A percentile compares a stretch with the other conserved stretches of the same genome.
These are phyloP conservation scores for Nautilus pompilius DNA, from an alignment of 1,140 invertebrate species.

Conservation along the genomic window DNA sequence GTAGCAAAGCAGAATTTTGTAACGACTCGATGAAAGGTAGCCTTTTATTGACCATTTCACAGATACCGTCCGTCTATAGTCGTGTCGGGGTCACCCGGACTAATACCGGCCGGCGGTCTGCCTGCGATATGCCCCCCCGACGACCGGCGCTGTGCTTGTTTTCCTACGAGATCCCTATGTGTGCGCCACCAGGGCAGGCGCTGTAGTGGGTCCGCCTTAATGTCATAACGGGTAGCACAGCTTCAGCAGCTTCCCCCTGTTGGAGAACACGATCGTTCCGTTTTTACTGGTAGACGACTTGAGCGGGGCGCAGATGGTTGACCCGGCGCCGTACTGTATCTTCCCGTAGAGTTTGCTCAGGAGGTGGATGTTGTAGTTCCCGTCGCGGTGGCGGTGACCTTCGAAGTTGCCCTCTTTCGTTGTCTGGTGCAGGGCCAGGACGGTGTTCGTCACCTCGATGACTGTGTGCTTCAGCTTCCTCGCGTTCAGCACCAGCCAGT, in stretches of 20 bases:
- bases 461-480: slow-evolving; percentile 16
- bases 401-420: slow-evolving; percentile 30
- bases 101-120: too few species aligned
- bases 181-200: too few species aligned
- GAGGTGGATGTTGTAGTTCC: slow-evolving; percentile 20
- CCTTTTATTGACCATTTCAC: too few species aligned
- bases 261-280: neutral
- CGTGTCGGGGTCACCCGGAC: too few species aligned
- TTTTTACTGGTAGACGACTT: neutral
- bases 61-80: too few species aligned
- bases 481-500: slow-evolving; percentile 30
- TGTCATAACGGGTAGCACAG: neutral
- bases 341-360: slow-evolving; percentile 17
- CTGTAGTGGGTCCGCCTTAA: too few species aligned
- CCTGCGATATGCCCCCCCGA: too few species aligned
- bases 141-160: too few species aligned
- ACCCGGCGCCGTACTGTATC: slow-evolving; percentile 21
- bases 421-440: slow-evolving; percentile 34
- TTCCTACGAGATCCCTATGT: too few species aligned
- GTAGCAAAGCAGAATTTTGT: too few species aligned
- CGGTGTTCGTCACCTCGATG: slow-evolving; percentile 27
- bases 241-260: neutral
- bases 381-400: slow-evolving; percentile 17
- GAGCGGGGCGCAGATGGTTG: slow-evolving; percentile 13
- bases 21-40: too few species aligned